Conservation (phyloP, 2,888 invertebrate species). For the Heliconius cydno region DNA sequence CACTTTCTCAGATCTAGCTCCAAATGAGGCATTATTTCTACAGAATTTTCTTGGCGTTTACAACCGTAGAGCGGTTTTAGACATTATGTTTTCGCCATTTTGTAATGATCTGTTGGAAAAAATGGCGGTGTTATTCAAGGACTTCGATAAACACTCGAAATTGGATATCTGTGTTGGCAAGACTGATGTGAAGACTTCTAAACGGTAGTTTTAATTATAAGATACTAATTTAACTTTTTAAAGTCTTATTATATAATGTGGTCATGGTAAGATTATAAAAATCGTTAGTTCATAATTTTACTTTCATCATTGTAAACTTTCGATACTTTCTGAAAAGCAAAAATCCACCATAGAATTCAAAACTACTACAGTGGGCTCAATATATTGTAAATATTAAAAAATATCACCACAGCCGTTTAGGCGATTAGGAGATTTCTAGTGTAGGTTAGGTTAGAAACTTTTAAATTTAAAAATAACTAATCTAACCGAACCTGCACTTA, state of each 20-base stretch:
- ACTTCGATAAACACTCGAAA: slow-evolving; percentile 32
- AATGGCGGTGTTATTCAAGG: slow-evolving; percentile 36
- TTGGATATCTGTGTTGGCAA: slow-evolving; percentile 37
- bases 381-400: too few species aligned
- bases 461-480: too few species aligned
- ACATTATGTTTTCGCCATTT: slow-evolving; percentile 42
- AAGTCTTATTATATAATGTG: not conserved
- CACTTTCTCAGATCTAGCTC: slow-evolving; percentile 48
- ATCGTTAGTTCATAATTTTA: too few species aligned
- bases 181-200: slow-evolving; percentile 31
- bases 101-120: slow-evolving; percentile 40
- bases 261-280: too few species aligned
- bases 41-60: slow-evolving; percentile 43
- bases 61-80: slow-evolving; percentile 32
- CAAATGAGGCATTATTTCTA: slow-evolving; percentile 46
- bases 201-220: slow-evolving; percentile 31
- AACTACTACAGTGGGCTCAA: too few species aligned
- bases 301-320: too few species aligned
- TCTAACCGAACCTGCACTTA: too few species aligned
- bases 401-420: too few species aligned
- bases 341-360: too few species aligned
- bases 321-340: too few species aligned
- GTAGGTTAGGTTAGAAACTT: too few species aligned
- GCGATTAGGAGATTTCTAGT: too few species aligned
- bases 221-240: not conserved